Base-by-base conservation (phyloP, 2,888 invertebrate species). In the Tyria jacobaeae region DNA sequence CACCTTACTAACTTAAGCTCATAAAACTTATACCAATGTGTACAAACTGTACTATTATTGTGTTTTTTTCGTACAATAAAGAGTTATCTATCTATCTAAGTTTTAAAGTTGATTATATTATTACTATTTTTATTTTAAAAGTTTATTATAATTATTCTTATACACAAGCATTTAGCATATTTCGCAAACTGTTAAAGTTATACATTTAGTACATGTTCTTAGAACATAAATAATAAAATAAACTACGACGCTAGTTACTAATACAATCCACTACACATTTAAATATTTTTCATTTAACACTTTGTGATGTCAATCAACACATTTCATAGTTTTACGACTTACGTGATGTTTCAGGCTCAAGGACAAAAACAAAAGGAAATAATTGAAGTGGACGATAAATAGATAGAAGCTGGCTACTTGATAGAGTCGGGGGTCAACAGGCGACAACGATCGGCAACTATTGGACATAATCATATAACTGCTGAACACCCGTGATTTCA, bases 401-500 rank as follows among this genome's bases (percentile, higher is more conserved):
- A 84, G 82, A 88, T 88, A 89, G 86, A 82, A 80, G 70, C 81
- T 71, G 77, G 82, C 88, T 87, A 88, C 84, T 89, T 89, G 86
- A 74, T 76, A 65, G 83, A 81, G 87, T 88, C 85, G 84, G 66
- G 78, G 89, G 89, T 91, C 89, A 91, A 91, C 85, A 87, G 88
- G 86, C 88, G 81, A 78, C 80, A 84, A 88, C 84, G 84, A 86
- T 83, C 81, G 80, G 79, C 80, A 80, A 82, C 74, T 84, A 84
- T 84, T 87, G 84, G 82, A 82, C 83, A 83, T 89, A 88, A 90
- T 85, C 77, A 88, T 86, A 85, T 89, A 87, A 88, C 85, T 82
- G 86, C 81, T 82, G 79, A 78, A 88, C 85, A 88, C 87, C 89
- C 87, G 88, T 89, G 90, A 91, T 90, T 91, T 87, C 86, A 86